A percentile compares a stretch with the other conserved stretches of the same genome.
Conservation (phyloP, 2,797 vertebrate species). For the Cryptoblepharus egeriae region DNA sequence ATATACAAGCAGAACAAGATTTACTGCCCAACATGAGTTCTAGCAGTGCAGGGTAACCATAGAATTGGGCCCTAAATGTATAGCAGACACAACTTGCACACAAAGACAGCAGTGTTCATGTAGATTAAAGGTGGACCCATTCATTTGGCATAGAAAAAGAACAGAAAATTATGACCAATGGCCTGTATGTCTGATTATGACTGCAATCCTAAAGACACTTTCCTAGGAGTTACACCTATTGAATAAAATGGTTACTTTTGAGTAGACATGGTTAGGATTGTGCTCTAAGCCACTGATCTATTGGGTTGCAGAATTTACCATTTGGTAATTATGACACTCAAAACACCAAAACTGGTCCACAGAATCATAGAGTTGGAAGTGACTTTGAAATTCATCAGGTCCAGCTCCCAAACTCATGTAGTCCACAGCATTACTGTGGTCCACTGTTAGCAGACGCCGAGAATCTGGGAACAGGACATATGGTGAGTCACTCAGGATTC, state of each 20-base stretch:
- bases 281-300: too few species aligned
- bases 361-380: too few species aligned
- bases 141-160: conserved; percentile 6
- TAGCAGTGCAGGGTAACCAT: too few species aligned
- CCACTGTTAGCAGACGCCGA: neutral
- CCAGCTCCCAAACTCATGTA: too few species aligned
- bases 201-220: too few species aligned
- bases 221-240: too few species aligned
- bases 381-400: too few species aligned
- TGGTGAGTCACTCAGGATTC: neutral
- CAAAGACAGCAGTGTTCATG: rapidly evolving
- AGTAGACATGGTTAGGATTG: too few species aligned
- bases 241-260: too few species aligned
- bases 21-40: neutral
- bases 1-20: neutral
- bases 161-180: neutral
- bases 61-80: too few species aligned
- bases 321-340: neutral
- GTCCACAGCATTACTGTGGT: too few species aligned
- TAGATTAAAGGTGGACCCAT: neutral
- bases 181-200: neutral
- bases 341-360: neutral
- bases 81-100: neutral
- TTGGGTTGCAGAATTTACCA: neutral
- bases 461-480: neutral